These are phyloP conservation scores for Dipodomys merriami DNA, from an alignment of 2,113 vertebrate species.

Conservation along the genomic window DNA sequence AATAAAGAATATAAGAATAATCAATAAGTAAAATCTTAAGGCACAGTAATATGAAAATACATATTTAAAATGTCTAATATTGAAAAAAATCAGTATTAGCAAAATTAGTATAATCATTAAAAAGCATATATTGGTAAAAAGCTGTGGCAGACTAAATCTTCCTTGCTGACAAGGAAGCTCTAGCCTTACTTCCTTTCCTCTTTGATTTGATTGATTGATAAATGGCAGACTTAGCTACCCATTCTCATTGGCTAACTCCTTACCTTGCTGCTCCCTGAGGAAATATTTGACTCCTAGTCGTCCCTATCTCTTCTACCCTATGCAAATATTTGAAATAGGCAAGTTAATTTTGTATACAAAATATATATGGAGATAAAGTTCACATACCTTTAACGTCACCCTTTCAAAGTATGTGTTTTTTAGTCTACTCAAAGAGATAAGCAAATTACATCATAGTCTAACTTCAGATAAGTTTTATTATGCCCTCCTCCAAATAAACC, in stretches of 20 bases:
- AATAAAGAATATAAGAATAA: not conserved
- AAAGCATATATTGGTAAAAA: not conserved
- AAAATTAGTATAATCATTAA: not conserved
- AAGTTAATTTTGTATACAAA: not conserved
- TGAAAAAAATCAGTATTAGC: not conserved
- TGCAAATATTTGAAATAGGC: not conserved
- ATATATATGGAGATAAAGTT: not conserved
- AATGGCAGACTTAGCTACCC: not conserved
- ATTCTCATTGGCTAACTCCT: not conserved
- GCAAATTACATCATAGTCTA: not conserved
- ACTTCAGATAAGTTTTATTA: not conserved
- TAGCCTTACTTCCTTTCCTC: not conserved
- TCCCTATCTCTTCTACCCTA: too few species aligned
- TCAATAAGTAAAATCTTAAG: not conserved
- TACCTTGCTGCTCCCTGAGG: accelerated
- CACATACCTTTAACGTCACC: not conserved
- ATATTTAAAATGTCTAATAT: not conserved
- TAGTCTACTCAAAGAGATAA: not conserved
- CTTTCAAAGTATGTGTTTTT: not conserved
- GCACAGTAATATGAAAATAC: not conserved
- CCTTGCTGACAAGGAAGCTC: not conserved
- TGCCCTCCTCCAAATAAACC: not conserved
- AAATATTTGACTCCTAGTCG: not conserved
- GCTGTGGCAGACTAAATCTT: not conserved
- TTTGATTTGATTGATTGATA: not conserved